Base-by-base conservation (phyloP, 2,797 vertebrate species). In the Spinus pinus region DNA sequence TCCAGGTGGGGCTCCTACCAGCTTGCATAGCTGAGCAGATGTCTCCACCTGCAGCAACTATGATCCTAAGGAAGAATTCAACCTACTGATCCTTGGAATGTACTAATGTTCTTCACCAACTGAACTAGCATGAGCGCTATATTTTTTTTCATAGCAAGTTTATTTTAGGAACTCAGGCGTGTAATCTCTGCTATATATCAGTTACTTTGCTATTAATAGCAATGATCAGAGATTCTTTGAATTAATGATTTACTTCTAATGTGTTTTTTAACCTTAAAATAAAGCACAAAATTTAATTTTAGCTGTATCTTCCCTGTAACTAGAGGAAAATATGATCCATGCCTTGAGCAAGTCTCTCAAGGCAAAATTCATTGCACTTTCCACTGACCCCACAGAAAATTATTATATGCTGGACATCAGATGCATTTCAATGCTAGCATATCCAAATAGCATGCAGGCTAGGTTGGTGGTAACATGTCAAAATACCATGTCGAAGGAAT, bases 221-320 rank as follows among this genome's bases (percentile, higher is more conserved):
- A 94, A 88, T 3, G 1, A 70, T 56, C 28, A 72, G 79, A 86
- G 53, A 28, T 64, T 62, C 33, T 58, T 47, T 60, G 75, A 78
- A 25, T 96, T 95, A 97, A 95, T 92, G 7, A 95, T 96, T 96
- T 90, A 96, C 91, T 71, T 73, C 24, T 81, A 80, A 97, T 91
- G 84, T 53, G 50, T 47, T 93, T 90, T 94, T 91, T 92, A 95
- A 90, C 89, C 94, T 96, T 73, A 94, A 96, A 94, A 94, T 83
- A 89, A 44, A 93, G 12, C 44, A 79, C n/a, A 51, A 41, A 31
- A 39, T 71, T 50, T 95, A 67, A 61, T 94, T 95, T 94, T 89
- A 92, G 57, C 64, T 62, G 30, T 85, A 65, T 67, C 53, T 93
- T 92, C 69, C 56, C 35, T 4, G 1, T 28, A 82, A 78, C 31